These are phyloP conservation scores for Serranus cabrilla DNA, from an alignment of 2,797 vertebrate species.

Conservation along the genomic window DNA sequence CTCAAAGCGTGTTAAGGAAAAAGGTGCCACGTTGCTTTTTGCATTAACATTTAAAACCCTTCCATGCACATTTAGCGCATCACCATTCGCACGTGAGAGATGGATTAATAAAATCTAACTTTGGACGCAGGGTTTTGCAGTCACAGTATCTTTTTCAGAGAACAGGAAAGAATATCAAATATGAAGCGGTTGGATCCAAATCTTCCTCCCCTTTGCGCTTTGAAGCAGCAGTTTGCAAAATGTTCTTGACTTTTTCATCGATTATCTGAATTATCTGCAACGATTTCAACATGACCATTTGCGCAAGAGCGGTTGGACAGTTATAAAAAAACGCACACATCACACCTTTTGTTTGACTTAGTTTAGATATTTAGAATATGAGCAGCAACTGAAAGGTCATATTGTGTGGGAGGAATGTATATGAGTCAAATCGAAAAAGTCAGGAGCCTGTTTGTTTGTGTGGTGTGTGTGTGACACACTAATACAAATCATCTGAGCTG, in stretches of 20 bases:
- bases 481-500: conserved; percentile 39
- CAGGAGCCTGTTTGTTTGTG: conserved; percentile 37
- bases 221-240: not conserved
- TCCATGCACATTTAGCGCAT: not conserved
- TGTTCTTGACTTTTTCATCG: conserved; percentile 14
- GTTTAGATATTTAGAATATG: conserved; percentile 82
- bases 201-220: not conserved
- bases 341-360: conserved; percentile 34
- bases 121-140: not conserved
- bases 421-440: conserved; percentile 87
- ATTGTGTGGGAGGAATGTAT: conserved; percentile 90
- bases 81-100: not conserved
- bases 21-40: not conserved
- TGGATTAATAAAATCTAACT: not conserved
- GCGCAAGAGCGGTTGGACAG: conserved; percentile 16
- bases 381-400: conserved; percentile 91
- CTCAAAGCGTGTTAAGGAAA: not conserved
- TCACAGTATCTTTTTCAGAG: not conserved
- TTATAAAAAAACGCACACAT: conserved; percentile 1
- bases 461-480: conserved; percentile 44
- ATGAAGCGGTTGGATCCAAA: not conserved
- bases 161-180: not conserved
- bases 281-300: conserved; percentile 4
- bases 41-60: not conserved
- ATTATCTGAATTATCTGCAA: conserved; percentile 20